Evolutionary conservation across 2,888 invertebrate species (phyloP), one percentile per base, ranked within the genome.

Genomic region (Malachius bipustulatus): DNA sequence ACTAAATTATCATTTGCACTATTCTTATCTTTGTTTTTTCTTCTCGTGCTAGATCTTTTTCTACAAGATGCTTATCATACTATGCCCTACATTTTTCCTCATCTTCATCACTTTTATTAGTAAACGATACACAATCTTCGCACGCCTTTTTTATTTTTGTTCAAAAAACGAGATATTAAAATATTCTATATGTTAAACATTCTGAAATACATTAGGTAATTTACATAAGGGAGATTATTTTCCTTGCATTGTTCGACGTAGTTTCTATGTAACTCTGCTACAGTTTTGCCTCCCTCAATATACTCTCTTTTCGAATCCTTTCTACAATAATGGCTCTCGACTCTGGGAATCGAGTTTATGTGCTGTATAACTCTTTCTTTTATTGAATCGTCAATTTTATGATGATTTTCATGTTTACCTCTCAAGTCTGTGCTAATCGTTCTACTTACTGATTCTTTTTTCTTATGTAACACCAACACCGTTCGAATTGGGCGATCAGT

Each of bases 221-320:
- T 38, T 8, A 36, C 47, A 39, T 29, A 38, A 16, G 39, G 39
- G 27, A 33, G 16, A 12, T 33, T 35, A 16, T 40, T 26, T 34
- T 28, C 26, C 27, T 41, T 28, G 10, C 45, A 41, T 10, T 37
- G 29, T 16, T 40, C 32, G 34, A 36, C 37, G 31, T 49, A 47
- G 38, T 51, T 44, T 27, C 48, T 16, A 32, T 49, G 38, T 16
- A 52, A 16, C 15, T 46, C 41, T 14, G 43, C 38, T 13, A 50
- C 26, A 30, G 44, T 43, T 37, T 45, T 49, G 12, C 47, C 44
- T 8, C 47, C 50, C 15, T 48, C 48, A 39, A 49, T 47, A 24
- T 41, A 49, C 30, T 48, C 41, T 15, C 40, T 36, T n/a, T 12
- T 39, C 10, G 46, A 39, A 14, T 43, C 37, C 26, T 42, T 37